Evolutionary conservation across 1,140 invertebrate genomes (phyloP).

Genomic region (Sarcophaga peregrina): DNA sequence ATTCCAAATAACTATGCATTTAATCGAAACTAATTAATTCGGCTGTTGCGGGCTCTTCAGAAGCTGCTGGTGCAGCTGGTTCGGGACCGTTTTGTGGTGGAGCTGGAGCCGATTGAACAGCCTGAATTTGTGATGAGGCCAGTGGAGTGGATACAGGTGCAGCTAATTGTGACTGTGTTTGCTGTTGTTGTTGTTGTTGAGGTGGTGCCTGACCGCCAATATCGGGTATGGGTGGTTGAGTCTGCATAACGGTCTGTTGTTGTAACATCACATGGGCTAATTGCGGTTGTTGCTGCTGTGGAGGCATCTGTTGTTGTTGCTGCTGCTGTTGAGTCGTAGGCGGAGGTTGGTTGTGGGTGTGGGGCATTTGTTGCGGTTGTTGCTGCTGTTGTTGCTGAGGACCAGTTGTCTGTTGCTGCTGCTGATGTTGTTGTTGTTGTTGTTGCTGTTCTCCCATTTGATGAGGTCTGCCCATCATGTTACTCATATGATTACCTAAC

Average conservation of each 20-base stretch:
- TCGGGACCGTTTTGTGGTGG: constrained; percentile 65
- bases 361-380: constrained; percentile 46
- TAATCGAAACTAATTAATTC: constrained; percentile 81
- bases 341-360: constrained; percentile 47
- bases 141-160: constrained; percentile 48
- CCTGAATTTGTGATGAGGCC: constrained; percentile 53
- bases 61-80: constrained; percentile 60
- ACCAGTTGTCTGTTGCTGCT: constrained; percentile 46
- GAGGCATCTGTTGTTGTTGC: constrained; percentile 41
- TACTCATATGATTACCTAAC: constrained; percentile 24
- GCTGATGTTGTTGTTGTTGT: constrained; percentile 41
- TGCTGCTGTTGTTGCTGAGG: constrained; percentile 44
- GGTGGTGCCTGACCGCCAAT: constrained; percentile 54
- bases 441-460: constrained; percentile 44
- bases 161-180: constrained; percentile 36
- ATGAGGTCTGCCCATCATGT: constrained; percentile 48
- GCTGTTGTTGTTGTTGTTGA: constrained; percentile 60
- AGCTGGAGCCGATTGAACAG: constrained; percentile 57
- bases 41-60: constrained; percentile 72
- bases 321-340: constrained; percentile 30
- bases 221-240: constrained; percentile 52
- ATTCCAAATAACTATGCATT: constrained; percentile 46
- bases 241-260: constrained; percentile 58
- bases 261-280: constrained; percentile 65
- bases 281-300: constrained; percentile 53